Evolutionary conservation across 2,113 vertebrate species (phyloP), one percentile per base, ranked within the genome.

Genomic region (Telmatochromis bifrenatus): DNA sequence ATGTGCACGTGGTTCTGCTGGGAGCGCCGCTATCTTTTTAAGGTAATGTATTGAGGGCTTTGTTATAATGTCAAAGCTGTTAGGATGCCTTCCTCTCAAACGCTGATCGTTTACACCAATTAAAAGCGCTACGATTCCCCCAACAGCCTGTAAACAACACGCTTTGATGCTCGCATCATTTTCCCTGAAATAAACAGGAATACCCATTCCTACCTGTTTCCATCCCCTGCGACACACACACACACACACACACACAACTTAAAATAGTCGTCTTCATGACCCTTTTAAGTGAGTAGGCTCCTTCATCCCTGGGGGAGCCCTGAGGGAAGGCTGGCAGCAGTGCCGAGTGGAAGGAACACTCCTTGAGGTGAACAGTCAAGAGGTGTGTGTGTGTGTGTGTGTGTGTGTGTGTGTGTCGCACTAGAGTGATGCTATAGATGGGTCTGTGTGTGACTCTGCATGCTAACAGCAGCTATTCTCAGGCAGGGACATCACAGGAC

Each of bases 381-480:
- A 73, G 21, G n/a, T 45, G 26, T 2, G 56, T 60, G 56, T 60
- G 55, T 21, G n/a, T 17, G 56, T 60, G 55, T 21, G n/a, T 17
- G 56, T 60, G 26, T 31, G 28, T 6, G 55, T 31, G 28, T 33
- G 28, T 9, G 58, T 10, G 31, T 7, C 14, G 17, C 58, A 12
- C 58, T 35, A 7, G 60, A 65, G 31, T 35, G 60, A 35, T 35
- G 58, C 58, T 62, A 35, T n/a, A 62, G 31, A 35, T 35, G 58
- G 9, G 9, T 81, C 62, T 75, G 42, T 65, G 70, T 86, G 51
- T 82, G 84, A 58, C 39, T 89, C 7, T 83, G 84, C 79, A 81
- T 90, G 70, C 62, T 85, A 89, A 84, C 85, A 68, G 90, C 53
- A 87, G 87, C 86, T 94, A 87, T 94, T 93, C 85, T 89, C 45